These are phyloP conservation scores for Thaumetopoea pityocampa DNA, from an alignment of 1,140 invertebrate species.

Conservation along the genomic window DNA sequence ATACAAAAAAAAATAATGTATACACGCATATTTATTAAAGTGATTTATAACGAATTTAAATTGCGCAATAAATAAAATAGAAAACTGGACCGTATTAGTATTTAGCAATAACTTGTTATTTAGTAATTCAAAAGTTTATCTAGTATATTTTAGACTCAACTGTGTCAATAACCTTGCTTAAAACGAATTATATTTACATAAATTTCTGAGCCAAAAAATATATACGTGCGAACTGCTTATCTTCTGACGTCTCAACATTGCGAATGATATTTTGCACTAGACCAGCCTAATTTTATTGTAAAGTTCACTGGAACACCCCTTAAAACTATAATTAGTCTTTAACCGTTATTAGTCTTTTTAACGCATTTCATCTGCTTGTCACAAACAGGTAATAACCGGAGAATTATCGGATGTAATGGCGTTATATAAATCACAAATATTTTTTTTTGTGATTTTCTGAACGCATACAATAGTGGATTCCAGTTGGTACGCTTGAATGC, in stretches of 20 bases:
- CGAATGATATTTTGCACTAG: slow-evolving; percentile 24
- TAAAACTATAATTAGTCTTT: slow-evolving; percentile 2
- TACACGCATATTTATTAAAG: slow-evolving; percentile 17
- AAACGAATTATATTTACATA: slow-evolving; percentile 57
- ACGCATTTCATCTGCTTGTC: too few species aligned
- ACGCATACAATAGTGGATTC: too few species aligned
- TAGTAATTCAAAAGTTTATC: slow-evolving; percentile 54
- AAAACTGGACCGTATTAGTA: slow-evolving; percentile 49
- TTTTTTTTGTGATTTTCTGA: too few species aligned
- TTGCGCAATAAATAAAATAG: slow-evolving; percentile 37
- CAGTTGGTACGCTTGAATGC: too few species aligned
- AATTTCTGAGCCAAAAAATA: slow-evolving; percentile 38
- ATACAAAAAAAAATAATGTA: slow-evolving; percentile 13
- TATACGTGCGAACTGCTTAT: slow-evolving; percentile 7
- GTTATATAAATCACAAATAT: too few species aligned
- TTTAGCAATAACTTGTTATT: slow-evolving; percentile 48
- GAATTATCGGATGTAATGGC: too few species aligned
- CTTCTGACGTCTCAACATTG: slow-evolving; percentile 22
- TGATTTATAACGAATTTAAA: slow-evolving; percentile 30
- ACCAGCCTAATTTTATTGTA: slow-evolving; percentile 1
- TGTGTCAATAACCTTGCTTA: slow-evolving; percentile 65
- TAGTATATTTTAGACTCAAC: slow-evolving; percentile 44
- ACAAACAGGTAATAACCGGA: too few species aligned
- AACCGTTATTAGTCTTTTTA: too few species aligned
- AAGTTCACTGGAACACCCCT: slow-evolving; percentile 1